Conservation (phyloP, 1,140 invertebrate genomes). For the Campodea augens region DNA sequence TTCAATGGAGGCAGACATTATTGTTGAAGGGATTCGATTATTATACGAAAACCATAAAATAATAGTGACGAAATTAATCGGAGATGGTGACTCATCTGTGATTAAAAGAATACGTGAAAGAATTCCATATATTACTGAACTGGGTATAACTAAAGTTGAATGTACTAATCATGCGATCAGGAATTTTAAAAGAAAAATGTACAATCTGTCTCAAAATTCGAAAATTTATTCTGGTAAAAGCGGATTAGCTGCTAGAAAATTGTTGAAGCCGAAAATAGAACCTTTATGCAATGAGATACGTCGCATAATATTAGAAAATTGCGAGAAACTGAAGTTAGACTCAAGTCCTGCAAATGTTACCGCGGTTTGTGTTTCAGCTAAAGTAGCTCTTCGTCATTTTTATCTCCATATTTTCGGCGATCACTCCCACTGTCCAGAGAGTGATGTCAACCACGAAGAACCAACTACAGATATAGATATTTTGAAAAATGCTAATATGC, state of each 20-base stretch:
- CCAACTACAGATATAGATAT: not conserved
- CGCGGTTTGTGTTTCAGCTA: too few relatives aligned
- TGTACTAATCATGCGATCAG: not conserved
- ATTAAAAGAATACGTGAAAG: not conserved
- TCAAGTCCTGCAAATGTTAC: too few relatives aligned
- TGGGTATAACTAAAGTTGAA: not conserved
- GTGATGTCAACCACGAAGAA: not conserved
- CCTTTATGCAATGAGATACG: not conserved
- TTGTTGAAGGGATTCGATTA: conserved; percentile 4
- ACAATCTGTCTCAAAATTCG: not conserved
- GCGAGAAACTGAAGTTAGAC: not conserved
- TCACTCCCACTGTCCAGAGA: not conserved
- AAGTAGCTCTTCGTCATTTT: too few relatives aligned
- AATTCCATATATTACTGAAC: not conserved
- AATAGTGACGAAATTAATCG: not conserved
- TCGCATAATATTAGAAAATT: not conserved
- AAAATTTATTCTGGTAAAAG: not conserved
- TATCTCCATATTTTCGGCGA: not conserved
- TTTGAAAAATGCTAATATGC: not conserved
- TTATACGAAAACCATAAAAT: conserved; percentile 2
- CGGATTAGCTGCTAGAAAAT: not conserved
- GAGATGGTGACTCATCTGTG: conserved; percentile 7
- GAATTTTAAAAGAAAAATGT: not conserved
- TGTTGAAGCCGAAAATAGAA: not conserved
- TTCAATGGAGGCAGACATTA: conserved; percentile 9